phyloP scores from a whole-genome alignment of 1,140 invertebrate species.

The Leguminivora glycinivorella region DNA sequence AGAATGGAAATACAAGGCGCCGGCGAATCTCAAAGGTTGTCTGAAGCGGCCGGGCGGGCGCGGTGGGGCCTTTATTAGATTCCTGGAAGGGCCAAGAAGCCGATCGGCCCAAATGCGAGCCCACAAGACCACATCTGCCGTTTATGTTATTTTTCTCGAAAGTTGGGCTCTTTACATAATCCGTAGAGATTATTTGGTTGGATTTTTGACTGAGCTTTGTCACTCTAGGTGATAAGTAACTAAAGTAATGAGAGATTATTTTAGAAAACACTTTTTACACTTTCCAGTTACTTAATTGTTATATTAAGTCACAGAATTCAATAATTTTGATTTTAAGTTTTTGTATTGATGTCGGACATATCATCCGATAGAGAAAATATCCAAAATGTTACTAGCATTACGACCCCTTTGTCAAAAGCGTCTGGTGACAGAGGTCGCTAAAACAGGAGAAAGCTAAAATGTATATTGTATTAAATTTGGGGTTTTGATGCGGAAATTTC shows the following conservation, averaged over 20 bases:
- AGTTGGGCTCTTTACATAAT: conserved; percentile 39
- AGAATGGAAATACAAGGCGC: conserved; percentile 44
- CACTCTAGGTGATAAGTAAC: neutral
- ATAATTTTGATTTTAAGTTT: too few species aligned
- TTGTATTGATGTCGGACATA: too few species aligned
- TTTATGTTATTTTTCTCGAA: conserved; percentile 64
- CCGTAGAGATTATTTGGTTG: neutral
- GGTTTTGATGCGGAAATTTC: too few species aligned
- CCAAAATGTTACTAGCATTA: too few species aligned
- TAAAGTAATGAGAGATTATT: neutral
- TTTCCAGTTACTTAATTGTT: too few species aligned
- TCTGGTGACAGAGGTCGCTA: too few species aligned
- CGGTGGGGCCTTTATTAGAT: conserved; percentile 51
- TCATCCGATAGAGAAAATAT: too few species aligned
- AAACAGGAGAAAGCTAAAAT: too few species aligned
- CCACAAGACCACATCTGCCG: conserved; percentile 64
- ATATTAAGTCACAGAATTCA: too few species aligned
- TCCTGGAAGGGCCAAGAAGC: conserved; percentile 64
- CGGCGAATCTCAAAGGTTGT: conserved; percentile 66
- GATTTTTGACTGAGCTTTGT: neutral
- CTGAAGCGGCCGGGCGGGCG: conserved; percentile 45
- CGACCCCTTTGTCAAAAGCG: too few species aligned
- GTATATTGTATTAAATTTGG: too few species aligned
- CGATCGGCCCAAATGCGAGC: conserved; percentile 51
- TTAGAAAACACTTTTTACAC: too few species aligned